Conservation (phyloP, 1,140 invertebrate species). For the Drepana arcuata region DNA sequence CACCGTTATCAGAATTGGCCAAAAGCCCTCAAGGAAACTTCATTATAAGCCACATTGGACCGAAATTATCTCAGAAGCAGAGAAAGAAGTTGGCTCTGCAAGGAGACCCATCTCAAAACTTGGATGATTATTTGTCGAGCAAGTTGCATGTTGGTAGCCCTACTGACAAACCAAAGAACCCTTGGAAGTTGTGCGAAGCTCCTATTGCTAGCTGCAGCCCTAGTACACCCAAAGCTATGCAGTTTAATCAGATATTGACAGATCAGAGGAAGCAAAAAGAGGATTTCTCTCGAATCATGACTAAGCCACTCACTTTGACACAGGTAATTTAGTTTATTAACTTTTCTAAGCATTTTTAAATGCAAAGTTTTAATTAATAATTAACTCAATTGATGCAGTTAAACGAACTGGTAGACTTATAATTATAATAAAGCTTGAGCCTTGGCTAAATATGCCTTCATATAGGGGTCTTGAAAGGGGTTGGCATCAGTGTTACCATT, state of each 20-base stretch:
- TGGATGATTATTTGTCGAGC: constrained; percentile 42
- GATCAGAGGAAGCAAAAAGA: constrained; percentile 75
- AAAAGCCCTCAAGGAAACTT: constrained; percentile 41
- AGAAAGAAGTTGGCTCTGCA: constrained; percentile 70
- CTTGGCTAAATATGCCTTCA: too few relatives aligned
- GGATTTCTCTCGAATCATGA: constrained; percentile 74
- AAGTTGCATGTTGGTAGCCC: constrained; percentile 40
- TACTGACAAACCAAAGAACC: constrained; percentile 47
- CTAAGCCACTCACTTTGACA: constrained; percentile 76
- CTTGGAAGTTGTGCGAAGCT: constrained; percentile 59
- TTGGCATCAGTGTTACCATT: too few relatives aligned
- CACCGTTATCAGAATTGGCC: constrained; percentile 19
- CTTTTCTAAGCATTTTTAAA: too few relatives aligned
- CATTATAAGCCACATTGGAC: constrained; percentile 52
- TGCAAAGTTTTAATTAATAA: too few relatives aligned
- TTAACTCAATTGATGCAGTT: too few relatives aligned
- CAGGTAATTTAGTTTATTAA: too few relatives aligned
- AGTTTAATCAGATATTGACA: constrained; percentile 73
- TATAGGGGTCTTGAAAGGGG: too few relatives aligned
- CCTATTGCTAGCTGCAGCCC: constrained; percentile 36
- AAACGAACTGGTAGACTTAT: too few relatives aligned
- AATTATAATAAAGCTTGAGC: too few relatives aligned
- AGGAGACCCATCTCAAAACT: constrained; percentile 31
- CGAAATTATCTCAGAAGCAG: constrained; percentile 77
- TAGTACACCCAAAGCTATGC: constrained; percentile 34